phyloP scores from a whole-genome alignment of 2,113 vertebrate genomes.

The Ciconia stormi region DNA sequence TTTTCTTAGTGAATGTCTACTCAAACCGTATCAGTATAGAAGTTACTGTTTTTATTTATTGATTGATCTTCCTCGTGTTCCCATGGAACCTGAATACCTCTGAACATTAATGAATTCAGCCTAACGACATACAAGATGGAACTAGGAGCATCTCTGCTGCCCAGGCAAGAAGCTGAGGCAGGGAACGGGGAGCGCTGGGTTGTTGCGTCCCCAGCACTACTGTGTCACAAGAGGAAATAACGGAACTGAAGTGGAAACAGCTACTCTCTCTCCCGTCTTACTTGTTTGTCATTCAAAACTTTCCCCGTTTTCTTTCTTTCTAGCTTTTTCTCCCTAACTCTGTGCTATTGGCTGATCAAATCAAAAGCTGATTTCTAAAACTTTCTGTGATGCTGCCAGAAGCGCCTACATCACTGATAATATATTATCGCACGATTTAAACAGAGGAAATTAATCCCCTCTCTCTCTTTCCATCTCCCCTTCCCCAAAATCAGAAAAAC shows the following conservation, averaged over 20 bases:
- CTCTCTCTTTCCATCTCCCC: background rate
- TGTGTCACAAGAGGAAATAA: background rate
- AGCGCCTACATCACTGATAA: background rate
- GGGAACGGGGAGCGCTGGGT: background rate
- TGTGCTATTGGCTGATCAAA: background rate
- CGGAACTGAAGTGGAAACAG: background rate
- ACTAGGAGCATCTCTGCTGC: background rate
- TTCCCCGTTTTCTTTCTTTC: background rate
- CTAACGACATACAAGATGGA: background rate
- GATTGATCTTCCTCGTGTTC: background rate
- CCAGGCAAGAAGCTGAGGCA: background rate
- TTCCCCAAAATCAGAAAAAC: background rate
- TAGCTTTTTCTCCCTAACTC: background rate
- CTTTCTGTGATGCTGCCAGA: background rate
- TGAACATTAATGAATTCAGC: background rate
- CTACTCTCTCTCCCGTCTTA: background rate
- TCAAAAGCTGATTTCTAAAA: conserved; percentile 37
- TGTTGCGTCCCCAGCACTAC: background rate
- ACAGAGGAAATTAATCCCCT: background rate
- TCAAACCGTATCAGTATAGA: background rate
- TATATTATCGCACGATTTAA: background rate
- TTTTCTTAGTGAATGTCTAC: background rate
- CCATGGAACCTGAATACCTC: background rate
- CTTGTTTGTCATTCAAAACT: background rate
- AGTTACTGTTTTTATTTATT: background rate